These are phyloP conservation scores for Asobara japonica DNA, from an alignment of 1,140 invertebrate genomes.

Conservation along the genomic window DNA sequence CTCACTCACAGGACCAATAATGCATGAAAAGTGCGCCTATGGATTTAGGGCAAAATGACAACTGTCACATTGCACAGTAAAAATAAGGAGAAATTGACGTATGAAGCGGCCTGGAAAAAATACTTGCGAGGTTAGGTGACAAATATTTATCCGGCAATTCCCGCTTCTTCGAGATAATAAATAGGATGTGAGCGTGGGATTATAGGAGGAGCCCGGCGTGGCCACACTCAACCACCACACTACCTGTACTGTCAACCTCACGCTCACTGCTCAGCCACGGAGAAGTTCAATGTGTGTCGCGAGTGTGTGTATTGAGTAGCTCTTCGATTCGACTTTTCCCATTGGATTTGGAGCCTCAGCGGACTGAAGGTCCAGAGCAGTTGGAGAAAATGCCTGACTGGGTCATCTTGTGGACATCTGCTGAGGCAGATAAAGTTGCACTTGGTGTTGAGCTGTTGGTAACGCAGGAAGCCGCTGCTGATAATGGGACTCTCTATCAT, in stretches of 20 bases:
- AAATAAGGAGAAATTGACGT: not conserved
- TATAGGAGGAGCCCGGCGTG: conserved; percentile 40
- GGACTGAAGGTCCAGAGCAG: not conserved
- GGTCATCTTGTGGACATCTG: too few species aligned
- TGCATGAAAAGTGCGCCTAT: not conserved
- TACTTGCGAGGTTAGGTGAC: too few species aligned
- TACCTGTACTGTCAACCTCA: conserved; percentile 45
- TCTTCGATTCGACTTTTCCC: not conserved
- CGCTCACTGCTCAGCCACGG: conserved; percentile 22
- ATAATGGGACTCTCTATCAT: too few species aligned
- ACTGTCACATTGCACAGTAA: conserved; percentile 19
- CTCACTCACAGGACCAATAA: conserved; percentile 40
- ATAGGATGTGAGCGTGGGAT: too few species aligned
- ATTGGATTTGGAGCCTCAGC: too few species aligned
- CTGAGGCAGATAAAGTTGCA: too few species aligned
- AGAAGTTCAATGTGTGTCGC: conserved; percentile 15
- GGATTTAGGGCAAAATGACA: conserved; percentile 5
- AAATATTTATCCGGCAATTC: too few species aligned
- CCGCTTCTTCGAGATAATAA: too few species aligned
- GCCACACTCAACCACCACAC: conserved; percentile 48
- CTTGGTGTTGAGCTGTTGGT: too few species aligned
- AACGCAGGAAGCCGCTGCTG: too few species aligned
- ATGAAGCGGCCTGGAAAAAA: not conserved
- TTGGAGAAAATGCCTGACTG: too few species aligned
- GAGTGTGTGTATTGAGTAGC: conserved; percentile 14